phyloP scores from a whole-genome alignment of 1,140 invertebrate species.

The Microplitis mediator region DNA sequence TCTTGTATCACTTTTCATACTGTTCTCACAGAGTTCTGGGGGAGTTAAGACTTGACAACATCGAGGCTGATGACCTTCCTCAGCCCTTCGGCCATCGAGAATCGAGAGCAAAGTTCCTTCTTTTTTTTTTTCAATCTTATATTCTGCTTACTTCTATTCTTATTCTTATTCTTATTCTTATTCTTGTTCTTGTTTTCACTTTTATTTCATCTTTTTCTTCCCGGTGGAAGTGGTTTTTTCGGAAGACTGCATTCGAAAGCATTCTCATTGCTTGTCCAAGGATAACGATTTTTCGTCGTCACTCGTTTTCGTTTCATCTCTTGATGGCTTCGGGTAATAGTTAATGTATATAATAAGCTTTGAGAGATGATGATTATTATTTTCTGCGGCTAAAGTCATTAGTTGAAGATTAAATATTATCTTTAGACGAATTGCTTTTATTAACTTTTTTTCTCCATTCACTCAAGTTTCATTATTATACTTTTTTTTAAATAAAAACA shows the following conservation, averaged over 20 bases:
- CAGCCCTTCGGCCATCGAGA: slow-evolving; percentile 14
- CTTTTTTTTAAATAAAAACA: no score
- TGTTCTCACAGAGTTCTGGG: slow-evolving; percentile 49
- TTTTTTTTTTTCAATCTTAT: neutral
- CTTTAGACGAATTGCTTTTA: no score
- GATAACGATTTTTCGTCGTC: neutral
- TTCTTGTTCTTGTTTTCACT: no score
- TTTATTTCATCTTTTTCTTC: neutral
- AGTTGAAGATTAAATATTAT: neutral
- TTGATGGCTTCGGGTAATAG: neutral
- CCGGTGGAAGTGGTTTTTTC: slow-evolving; percentile 7
- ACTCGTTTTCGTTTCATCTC: neutral
- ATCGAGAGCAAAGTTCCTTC: neutral
- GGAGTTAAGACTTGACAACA: slow-evolving; percentile 28
- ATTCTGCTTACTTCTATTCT: no score
- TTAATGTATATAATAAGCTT: neutral
- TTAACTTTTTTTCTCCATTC: no score
- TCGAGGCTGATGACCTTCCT: slow-evolving; percentile 46
- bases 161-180: no score
- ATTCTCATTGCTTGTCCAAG: neutral
- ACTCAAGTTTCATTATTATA: no score
- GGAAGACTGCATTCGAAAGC: slow-evolving; percentile 9
- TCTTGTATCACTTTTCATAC: slow-evolving; percentile 48
- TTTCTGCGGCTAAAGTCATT: no score
- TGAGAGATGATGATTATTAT: no score